These are phyloP conservation scores for Globicephala melas DNA, from an alignment of 2,113 vertebrate genomes.

Conservation along the genomic window DNA sequence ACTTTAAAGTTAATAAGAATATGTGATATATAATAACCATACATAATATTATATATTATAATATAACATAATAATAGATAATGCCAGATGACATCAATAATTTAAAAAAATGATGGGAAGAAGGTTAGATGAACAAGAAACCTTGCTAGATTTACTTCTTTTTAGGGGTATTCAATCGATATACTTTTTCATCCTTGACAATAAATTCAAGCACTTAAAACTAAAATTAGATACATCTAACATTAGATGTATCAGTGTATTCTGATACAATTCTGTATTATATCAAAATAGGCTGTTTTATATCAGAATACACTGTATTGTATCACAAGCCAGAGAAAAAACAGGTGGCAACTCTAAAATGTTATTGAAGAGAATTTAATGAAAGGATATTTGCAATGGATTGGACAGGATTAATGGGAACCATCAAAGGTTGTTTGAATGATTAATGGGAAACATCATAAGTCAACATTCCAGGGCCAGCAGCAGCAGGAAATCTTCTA, in stretches of 20 bases:
- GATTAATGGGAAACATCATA: background rate
- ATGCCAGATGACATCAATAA: background rate
- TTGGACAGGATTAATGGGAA: background rate
- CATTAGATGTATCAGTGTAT: too few species aligned
- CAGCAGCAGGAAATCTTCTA: background rate
- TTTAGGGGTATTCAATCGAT: background rate
- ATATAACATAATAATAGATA: background rate
- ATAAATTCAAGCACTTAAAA: background rate
- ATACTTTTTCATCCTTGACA: background rate
- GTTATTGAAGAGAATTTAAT: too few species aligned
- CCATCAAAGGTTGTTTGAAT: background rate
- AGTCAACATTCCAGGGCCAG: too few species aligned
- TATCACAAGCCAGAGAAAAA: background rate
- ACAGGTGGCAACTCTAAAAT: background rate
- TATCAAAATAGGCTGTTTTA: background rate
- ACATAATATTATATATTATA: background rate
- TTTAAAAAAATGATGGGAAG: background rate
- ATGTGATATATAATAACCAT: background rate
- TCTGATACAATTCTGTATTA: too few species aligned
- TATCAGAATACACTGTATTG: background rate
- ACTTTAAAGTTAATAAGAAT: background rate
- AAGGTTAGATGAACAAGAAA: background rate
- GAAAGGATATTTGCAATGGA: background rate
- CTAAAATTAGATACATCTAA: background rate
- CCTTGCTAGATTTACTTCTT: background rate